Conservation (phyloP, 2,113 vertebrate genomes). For the Indicator maculatus region DNA sequence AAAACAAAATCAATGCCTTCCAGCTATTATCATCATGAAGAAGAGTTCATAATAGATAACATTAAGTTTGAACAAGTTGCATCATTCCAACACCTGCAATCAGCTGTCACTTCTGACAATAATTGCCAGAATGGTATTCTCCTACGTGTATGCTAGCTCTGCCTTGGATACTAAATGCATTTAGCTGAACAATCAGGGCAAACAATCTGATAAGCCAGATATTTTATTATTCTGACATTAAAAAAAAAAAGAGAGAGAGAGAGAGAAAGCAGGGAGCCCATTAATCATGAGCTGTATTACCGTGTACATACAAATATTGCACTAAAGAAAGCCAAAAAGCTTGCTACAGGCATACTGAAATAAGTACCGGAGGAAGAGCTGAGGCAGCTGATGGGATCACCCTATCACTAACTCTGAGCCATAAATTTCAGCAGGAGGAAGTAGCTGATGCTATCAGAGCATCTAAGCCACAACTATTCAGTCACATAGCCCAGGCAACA, state of each 20-base stretch:
- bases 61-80: constrained; percentile 81
- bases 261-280: constrained; percentile 19
- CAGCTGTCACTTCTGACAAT: constrained; percentile 74
- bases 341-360: constrained; percentile 14
- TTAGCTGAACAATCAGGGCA: constrained; percentile 60
- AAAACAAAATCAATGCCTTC: constrained; percentile 84
- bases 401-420: neutral
- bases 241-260: constrained; percentile 32
- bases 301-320: constrained; percentile 43
- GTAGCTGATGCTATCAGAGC: neutral
- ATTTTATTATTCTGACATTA: constrained; percentile 64
- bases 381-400: neutral
- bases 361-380: constrained; percentile 14
- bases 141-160: constrained; percentile 36
- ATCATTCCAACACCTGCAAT: constrained; percentile 78
- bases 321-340: constrained; percentile 54
- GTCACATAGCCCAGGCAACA: neutral
- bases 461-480: neutral
- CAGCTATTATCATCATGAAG: constrained; percentile 81
- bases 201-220: constrained; percentile 35
- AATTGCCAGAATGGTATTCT: constrained; percentile 65
- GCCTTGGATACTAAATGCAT: constrained; percentile 57
- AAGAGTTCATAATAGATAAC: constrained; percentile 81
- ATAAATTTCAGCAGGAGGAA: constrained; percentile 34
- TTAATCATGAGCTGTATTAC: constrained; percentile 64